These are phyloP conservation scores for Drosophila kanekoi DNA, from an alignment of 2,888 invertebrate species.

Conservation along the genomic window DNA sequence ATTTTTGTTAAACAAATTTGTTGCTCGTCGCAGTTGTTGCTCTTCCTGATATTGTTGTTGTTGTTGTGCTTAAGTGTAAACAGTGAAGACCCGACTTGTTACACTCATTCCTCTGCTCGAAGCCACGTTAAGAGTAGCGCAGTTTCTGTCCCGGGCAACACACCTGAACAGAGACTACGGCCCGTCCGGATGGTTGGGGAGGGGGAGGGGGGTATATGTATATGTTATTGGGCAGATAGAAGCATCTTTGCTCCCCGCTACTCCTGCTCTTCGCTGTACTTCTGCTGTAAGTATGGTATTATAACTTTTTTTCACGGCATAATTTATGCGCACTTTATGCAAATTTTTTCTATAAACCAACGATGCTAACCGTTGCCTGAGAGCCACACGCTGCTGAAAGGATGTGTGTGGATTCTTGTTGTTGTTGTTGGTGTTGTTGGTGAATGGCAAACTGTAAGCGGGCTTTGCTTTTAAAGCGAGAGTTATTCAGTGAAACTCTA, in stretches of 20 bases:
- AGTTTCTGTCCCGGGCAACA: conserved; percentile 69
- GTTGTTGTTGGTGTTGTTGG: conserved; percentile 29
- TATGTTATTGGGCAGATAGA: conserved; percentile 58
- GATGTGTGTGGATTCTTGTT: conserved; percentile 49
- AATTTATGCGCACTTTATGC: conserved; percentile 82
- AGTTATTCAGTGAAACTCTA: conserved; percentile 29
- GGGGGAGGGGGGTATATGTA: not conserved
- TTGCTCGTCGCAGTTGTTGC: conserved; percentile 47
- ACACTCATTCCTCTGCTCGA: conserved; percentile 1
- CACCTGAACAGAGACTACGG: conserved; percentile 42
- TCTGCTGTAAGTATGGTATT: conserved; percentile 77
- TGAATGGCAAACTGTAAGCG: conserved; percentile 54
- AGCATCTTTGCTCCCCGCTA: conserved; percentile 9
- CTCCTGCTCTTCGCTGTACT: conserved; percentile 18
- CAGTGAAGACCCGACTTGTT: conserved; percentile 41
- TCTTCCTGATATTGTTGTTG: conserved; percentile 19
- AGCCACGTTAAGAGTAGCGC: conserved; percentile 64
- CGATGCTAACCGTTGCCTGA: conserved; percentile 46
- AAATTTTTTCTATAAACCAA: conserved; percentile 80
- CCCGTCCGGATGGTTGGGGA: not conserved
- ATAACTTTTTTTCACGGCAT: conserved; percentile 80
- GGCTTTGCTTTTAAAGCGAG: conserved; percentile 25
- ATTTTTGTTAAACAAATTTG: conserved; percentile 79
- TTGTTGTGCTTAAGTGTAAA: conserved; percentile 64
- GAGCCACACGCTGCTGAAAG: conserved; percentile 42